These are phyloP conservation scores for Takifugu ocellatus DNA, from an alignment of 2,797 vertebrate species.

Conservation along the genomic window DNA sequence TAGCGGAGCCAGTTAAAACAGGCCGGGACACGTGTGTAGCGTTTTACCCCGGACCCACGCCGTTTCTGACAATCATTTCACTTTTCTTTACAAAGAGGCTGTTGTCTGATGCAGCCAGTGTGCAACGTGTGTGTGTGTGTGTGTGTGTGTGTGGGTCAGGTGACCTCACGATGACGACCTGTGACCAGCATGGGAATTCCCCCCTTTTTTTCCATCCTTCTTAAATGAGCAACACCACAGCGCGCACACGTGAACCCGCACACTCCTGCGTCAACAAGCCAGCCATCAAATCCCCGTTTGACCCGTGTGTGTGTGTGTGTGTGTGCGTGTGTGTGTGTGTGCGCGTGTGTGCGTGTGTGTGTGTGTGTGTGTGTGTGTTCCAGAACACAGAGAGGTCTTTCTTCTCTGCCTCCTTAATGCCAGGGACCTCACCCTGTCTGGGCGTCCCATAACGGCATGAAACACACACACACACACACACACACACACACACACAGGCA, in stretches of 20 bases:
- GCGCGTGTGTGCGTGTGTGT: background rate
- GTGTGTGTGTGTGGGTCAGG: slow-evolving; percentile 35
- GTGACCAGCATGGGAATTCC: slow-evolving; percentile 52
- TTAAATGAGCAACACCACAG: slow-evolving; percentile 35
- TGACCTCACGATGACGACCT: slow-evolving; percentile 54
- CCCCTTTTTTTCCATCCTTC: slow-evolving; percentile 19
- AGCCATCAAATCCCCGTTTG: background rate
- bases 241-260: slow-evolving; percentile 3
- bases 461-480: slow-evolving; percentile 26
- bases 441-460: slow-evolving; percentile 43
- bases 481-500: slow-evolving; percentile 36
- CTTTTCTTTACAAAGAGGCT: slow-evolving; percentile 49
- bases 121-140: background rate
- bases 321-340: slow-evolving; percentile 24
- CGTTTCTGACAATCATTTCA: slow-evolving; percentile 24
- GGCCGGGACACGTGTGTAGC: too few relatives aligned
- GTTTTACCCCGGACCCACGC: too few relatives aligned
- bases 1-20: too few relatives aligned
- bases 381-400: slow-evolving; percentile 64
- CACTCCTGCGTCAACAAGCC: background rate
- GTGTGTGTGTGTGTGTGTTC: slow-evolving; percentile 18
- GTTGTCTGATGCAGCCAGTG: slow-evolving; percentile 27
- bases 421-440: slow-evolving; percentile 61
- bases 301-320: slow-evolving; percentile 20
- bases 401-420: slow-evolving; percentile 53